Evolutionary conservation across 2,797 vertebrate species (phyloP), one percentile per base, ranked within the genome.

Genomic region (Nannoperca obscura): DNA sequence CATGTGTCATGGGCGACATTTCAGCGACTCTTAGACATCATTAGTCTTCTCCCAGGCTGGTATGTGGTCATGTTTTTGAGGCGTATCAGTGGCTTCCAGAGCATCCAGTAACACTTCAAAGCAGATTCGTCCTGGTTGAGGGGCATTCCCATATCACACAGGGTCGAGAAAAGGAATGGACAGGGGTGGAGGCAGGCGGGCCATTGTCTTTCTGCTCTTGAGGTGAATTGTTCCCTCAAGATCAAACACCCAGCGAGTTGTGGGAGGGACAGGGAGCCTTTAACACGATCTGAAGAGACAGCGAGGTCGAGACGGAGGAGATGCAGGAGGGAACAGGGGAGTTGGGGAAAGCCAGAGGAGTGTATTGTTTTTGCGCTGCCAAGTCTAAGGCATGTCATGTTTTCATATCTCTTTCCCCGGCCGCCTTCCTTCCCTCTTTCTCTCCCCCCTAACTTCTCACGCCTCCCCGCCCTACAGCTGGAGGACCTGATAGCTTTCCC

Each of bases 81-180:
- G 76, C 59, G 14, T 90, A 89, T 91, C 86, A 70, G 74, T 85
- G 82, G 78, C 85, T 86, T 84, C 76, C 81, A 73, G 83, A 84
- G 85, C 90, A 91, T 90, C 84, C 85, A 86, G 87, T 89, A 82
- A 90, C 92, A 91, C 92, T 92, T 94, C 92, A 94, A 93, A 95
- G 90, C 71, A 55, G 46, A 68, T 30, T 65, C 17, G 22, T 76
- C 50, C 55, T 67, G 83, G 82, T 89, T 83, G 81, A 92, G 86
- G 84, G 85, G 83, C 84, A 89, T 93, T 93, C 89, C 85, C 87
- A 79, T 84, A 80, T 89, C 67, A 60, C 89, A 85, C 65, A 22
- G 47, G 69, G 76, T 84, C 65, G 42, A 78, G 79, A 58, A 76
- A 84, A 86, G 85, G 69, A 86, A 83, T 65, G 78, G 69, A 85